Evolutionary conservation across 1,140 invertebrate genomes (phyloP).

Genomic region (Psilanteris sp.): DNA sequence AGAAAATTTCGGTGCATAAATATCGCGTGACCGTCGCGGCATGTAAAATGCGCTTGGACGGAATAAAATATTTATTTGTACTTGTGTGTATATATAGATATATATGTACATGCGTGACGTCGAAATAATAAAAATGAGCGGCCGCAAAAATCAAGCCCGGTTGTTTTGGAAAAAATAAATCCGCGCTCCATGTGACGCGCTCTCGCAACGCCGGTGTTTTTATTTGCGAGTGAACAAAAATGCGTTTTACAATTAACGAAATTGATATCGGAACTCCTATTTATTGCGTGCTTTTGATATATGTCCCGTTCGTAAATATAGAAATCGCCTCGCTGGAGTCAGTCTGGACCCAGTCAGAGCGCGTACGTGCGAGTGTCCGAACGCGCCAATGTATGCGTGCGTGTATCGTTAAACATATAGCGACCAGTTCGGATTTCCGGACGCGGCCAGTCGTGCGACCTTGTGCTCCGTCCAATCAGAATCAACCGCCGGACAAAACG

Average conservation of each 20-base stretch:
- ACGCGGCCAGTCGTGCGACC: constrained; percentile 73
- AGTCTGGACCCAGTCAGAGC: constrained; percentile 58
- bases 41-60: constrained; percentile 1
- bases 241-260: constrained; percentile 76
- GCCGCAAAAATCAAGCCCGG: constrained; percentile 47
- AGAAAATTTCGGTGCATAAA: constrained; percentile 35
- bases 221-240: constrained; percentile 63
- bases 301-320: constrained; percentile 57
- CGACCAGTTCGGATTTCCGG: constrained; percentile 76
- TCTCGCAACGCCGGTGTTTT: constrained; percentile 51
- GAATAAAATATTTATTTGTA: constrained; percentile 10
- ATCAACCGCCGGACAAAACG: constrained; percentile 63
- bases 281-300: constrained; percentile 74
- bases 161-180: constrained; percentile 60
- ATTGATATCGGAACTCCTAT: constrained; percentile 74
- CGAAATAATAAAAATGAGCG: background rate
- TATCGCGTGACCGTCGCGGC: constrained; percentile 9
- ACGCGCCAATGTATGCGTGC: constrained; percentile 54
- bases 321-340: constrained; percentile 46
- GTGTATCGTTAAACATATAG: constrained; percentile 64
- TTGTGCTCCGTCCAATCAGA: constrained; percentile 71
- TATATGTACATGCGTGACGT: no score
- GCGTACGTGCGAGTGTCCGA: constrained; percentile 25
- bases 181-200: constrained; percentile 46
- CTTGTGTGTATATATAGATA: no score